Percentiles rank a stretch among this genome's conserved stretches.
phyloP scores from a whole-genome alignment of 1,140 invertebrate genomes.

The Aphelenchoides fujianensis region DNA sequence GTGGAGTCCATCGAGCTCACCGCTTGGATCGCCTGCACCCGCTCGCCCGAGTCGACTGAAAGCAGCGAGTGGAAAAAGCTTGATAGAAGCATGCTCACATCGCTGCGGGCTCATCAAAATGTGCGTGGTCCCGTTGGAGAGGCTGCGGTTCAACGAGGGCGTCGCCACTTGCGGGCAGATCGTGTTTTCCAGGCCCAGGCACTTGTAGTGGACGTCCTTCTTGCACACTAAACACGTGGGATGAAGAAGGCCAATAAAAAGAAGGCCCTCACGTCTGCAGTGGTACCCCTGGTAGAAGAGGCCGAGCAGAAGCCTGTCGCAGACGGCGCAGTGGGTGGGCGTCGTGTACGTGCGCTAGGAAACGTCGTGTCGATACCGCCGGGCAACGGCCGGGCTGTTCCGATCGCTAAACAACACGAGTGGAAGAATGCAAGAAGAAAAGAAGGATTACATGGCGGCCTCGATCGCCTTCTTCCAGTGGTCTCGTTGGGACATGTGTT shows the following conservation, averaged over 20 bases:
- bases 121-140: slow-evolving; percentile 2
- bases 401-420: slow-evolving; percentile 23
- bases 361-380: slow-evolving; percentile 27
- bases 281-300: slow-evolving; percentile 72
- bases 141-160: background rate
- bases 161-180: background rate
- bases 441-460: slow-evolving; percentile 42
- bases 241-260: no score
- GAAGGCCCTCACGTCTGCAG: slow-evolving; percentile 63
- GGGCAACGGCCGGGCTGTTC: slow-evolving; percentile 28
- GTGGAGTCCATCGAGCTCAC: slow-evolving; percentile 45
- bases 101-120: background rate
- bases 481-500: slow-evolving; percentile 37
- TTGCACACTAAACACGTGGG: slow-evolving; percentile 38
- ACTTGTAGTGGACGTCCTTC: slow-evolving; percentile 38
- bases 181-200: slow-evolving; percentile 20
- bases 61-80: no score
- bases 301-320: slow-evolving; percentile 83
- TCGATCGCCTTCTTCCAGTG: slow-evolving; percentile 34
- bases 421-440: background rate
- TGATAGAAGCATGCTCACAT: no score
- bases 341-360: slow-evolving; percentile 37
- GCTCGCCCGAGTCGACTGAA: slow-evolving; percentile 46
- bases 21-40: slow-evolving; percentile 52
- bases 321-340: slow-evolving; percentile 73